Evolutionary conservation across 2,797 vertebrate species (phyloP).

Genomic region (Silurus aristotelis): DNA sequence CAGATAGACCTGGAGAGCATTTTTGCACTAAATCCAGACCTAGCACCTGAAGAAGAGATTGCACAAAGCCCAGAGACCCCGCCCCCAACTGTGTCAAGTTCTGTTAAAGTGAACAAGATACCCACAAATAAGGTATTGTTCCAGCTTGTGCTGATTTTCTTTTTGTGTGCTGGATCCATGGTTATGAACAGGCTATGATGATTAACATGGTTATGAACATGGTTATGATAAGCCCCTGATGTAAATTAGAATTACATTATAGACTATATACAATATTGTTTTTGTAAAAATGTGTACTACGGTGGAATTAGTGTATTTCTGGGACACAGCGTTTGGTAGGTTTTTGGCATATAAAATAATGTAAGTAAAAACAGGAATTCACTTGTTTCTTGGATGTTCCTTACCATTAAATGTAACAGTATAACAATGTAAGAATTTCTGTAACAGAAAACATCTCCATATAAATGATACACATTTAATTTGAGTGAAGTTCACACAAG

Average conservation of each 20-base stretch:
- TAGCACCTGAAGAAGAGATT: constrained; percentile 89
- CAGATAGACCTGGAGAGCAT: constrained; percentile 95
- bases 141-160: not conserved
- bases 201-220: too few species aligned
- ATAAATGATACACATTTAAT: not conserved
- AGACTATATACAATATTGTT: not conserved
- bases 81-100: constrained; percentile 77
- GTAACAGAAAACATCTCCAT: not conserved
- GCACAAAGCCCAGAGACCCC: constrained; percentile 84
- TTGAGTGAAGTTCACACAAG: not conserved
- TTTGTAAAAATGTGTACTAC: too few species aligned
- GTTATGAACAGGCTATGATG: not conserved
- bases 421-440: not conserved
- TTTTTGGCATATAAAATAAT: not conserved
- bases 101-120: constrained; percentile 85
- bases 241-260: not conserved
- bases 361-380: not conserved
- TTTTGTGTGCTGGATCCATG: not conserved
- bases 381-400: not conserved
- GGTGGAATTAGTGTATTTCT: too few species aligned
- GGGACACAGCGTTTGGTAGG: too few species aligned
- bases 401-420: not conserved
- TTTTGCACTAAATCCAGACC: constrained; percentile 91
- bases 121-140: constrained; percentile 83
- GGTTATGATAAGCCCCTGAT: not conserved